Evolutionary conservation across 2,797 vertebrate genomes (phyloP), one percentile per base, ranked within the genome.

Genomic region (Epinephelus awoara): DNA sequence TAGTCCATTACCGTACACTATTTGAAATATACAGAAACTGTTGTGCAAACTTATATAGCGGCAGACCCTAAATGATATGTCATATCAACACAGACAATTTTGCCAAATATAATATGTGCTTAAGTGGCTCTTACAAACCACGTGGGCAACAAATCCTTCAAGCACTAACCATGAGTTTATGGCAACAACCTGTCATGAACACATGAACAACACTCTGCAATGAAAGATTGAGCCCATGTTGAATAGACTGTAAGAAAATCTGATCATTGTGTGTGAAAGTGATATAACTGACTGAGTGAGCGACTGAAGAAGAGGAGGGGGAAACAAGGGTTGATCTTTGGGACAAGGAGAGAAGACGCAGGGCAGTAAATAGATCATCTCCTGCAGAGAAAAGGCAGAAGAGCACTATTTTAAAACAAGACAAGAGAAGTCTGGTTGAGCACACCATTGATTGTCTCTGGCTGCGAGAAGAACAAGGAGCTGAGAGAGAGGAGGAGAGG

Each of bases 401-500:
- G 87, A 79, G 81, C 90, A 82, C 90, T 93, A 93, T 93, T 95
- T 96, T 96, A 96, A 96, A 96, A 94, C 90, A 93, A 94, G 94
- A 95, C 92, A 89, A 93, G 96, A 96, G 95, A 96, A 96, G 96
- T 96, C 85, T 94, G 95, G 94, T 96, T 95, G 95, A 97, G 95
- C 87, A 93, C 94, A 93, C 84, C 96, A 98, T 97, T 95, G 96
- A 97, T 98, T 96, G 89, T 95, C 94, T 94, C 90, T 73, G 84
- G 83, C 93, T 94, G 96, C 90, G 90, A 92, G 83, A 88, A 87
- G 89, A 93, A 87, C 88, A 82, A 91, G 90, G 81, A 88, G 88
- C 84, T 77, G 67, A 89, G 89, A 69, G 76, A 78, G 49, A 47
- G 34, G 23, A 38, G 8, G 52, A 73, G 82, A 66, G 72, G 82